Conservation (phyloP, 2,797 vertebrate genomes). For the Sebastes iracundus region DNA sequence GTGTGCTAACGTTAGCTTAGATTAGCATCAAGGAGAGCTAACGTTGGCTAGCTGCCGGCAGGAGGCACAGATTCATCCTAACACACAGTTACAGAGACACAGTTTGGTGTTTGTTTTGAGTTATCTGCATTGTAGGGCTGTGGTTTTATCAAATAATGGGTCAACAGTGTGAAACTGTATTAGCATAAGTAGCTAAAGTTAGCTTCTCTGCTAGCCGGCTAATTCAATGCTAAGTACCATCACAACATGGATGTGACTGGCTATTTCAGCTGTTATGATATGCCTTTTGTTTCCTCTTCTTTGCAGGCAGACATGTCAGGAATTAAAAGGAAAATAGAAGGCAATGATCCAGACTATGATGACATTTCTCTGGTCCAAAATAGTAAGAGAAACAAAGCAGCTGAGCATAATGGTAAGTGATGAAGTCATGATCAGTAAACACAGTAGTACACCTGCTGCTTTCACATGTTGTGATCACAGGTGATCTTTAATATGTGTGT, state of each 20-base stretch:
- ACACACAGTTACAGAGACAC: background rate
- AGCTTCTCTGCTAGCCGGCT: slow-evolving; percentile 31
- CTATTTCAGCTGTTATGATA: background rate
- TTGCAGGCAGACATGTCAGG: slow-evolving; percentile 88
- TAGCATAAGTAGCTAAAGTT: slow-evolving; percentile 38
- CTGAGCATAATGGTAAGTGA: slow-evolving; percentile 90
- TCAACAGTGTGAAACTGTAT: background rate
- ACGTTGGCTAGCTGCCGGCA: slow-evolving; percentile 37
- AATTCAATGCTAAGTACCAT: slow-evolving; percentile 39
- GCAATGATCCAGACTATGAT: slow-evolving; percentile 96
- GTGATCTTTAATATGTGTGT: background rate
- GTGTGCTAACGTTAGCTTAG: slow-evolving; percentile 62
- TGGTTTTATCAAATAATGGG: background rate
- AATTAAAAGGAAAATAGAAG: slow-evolving; percentile 93
- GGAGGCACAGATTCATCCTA: background rate
- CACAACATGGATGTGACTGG: background rate
- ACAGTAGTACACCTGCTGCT: background rate
- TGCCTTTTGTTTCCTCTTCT: background rate
- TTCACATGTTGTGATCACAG: slow-evolving; percentile 11
- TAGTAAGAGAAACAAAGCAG: slow-evolving; percentile 91
- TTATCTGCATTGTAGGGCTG: rapidly evolving
- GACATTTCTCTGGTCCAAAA: slow-evolving; percentile 89
- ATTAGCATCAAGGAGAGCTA: slow-evolving; percentile 45
- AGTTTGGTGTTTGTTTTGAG: background rate
- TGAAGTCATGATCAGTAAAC: background rate